Evolutionary conservation across 2,888 invertebrate genomes (phyloP), one percentile per base, ranked within the genome.

Genomic region (Scaeva pyrastri): DNA sequence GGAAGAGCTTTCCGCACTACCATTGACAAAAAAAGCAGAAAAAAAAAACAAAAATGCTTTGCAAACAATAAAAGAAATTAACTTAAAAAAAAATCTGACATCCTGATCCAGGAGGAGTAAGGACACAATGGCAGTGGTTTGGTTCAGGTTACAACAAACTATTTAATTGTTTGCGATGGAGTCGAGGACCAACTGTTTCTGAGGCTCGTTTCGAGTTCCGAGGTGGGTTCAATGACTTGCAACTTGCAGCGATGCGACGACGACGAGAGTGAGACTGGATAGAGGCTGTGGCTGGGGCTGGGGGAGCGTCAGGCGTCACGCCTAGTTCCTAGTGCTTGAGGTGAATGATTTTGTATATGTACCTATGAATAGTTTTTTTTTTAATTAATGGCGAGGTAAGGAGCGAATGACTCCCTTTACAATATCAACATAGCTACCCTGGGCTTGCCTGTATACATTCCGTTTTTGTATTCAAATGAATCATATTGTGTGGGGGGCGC

Each of bases 1-100:
- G 76, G 85, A 77, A 73, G 56, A 85, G 85, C 81, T 85, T 85
- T 80, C 73, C 81, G 72, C 81, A 81, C 31, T 31, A 1, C 76
- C 68, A 85, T 81, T 76, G 68, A 64, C 31, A 31, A 31, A 8
- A 31, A 1, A 31, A 31, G 8, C 31, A 31, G 8, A 5, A 31
- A 31, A 5, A 31, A 31, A 5, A 81, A 66, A 78, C 56, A 84
- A 62, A 81, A 70, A 60, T 68, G 72, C 81, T 81, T 73, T 68
- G 48, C 76, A 70, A 77, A 81, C 76, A 81, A 76, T 81, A 60
- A 73, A 55, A 68, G 66, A 68, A 81, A 76, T 81, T 77, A 81
- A 77, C 56, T 76, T 43, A 56, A 72, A 68, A 45, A 72, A 41
- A 62, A 73, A 70, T 31, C 11, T n/a, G 26, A 31, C 36, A 52